These are phyloP conservation scores for Sinocyclocheilus maitianheensis DNA, from an alignment of 2,113 vertebrate species.

Conservation along the genomic window DNA sequence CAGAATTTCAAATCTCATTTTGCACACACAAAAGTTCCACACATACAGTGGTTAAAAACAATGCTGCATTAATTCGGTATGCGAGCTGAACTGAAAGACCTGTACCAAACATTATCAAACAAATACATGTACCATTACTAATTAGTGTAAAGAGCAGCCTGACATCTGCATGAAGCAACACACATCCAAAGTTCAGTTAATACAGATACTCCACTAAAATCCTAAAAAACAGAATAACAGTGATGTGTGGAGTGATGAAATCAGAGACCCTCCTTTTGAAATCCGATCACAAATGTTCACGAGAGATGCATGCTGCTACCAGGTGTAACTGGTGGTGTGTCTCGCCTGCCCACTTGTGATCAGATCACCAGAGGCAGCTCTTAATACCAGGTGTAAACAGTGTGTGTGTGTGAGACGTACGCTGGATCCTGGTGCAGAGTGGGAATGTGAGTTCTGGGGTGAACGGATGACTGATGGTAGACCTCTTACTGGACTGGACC, in stretches of 20 bases:
- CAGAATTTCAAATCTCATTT: too few relatives aligned
- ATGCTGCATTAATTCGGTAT: too few relatives aligned
- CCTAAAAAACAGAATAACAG: not conserved
- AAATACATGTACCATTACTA: not conserved
- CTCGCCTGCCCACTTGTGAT: not conserved
- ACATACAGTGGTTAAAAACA: not conserved
- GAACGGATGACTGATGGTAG: slow-evolving; percentile 91
- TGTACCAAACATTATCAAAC: not conserved
- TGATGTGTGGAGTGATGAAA: not conserved
- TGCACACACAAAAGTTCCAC: not conserved
- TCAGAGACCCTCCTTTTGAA: not conserved
- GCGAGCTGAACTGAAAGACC: not conserved
- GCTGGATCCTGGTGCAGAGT: slow-evolving; percentile 90
- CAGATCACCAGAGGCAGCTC: not conserved
- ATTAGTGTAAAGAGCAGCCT: too few relatives aligned
- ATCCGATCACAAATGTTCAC: not conserved
- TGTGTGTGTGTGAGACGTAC: slow-evolving; percentile 72
- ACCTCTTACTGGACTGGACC: slow-evolving; percentile 95
- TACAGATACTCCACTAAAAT: not conserved
- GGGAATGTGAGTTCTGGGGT: slow-evolving; percentile 96
- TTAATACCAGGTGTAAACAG: not conserved
- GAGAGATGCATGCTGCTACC: not conserved
- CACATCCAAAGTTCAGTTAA: not conserved
- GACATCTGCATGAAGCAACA: not conserved
- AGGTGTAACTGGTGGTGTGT: not conserved